phyloP scores from a whole-genome alignment of 2,797 vertebrate genomes.

The Myotis planiceps region DNA sequence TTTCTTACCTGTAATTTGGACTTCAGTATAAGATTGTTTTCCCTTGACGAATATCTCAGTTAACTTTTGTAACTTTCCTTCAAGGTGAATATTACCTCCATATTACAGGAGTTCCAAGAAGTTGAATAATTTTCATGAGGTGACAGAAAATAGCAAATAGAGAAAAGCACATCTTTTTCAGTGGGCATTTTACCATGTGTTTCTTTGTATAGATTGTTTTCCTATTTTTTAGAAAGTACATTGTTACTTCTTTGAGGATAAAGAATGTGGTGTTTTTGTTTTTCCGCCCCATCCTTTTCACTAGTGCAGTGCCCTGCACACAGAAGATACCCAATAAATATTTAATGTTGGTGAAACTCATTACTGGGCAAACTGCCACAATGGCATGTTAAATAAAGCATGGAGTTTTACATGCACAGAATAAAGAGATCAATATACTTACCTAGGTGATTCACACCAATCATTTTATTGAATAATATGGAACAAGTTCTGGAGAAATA shows the following conservation, averaged over 20 bases:
- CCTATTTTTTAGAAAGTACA: not conserved
- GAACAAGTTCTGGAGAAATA: not conserved
- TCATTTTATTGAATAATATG: not conserved
- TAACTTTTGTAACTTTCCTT: not conserved
- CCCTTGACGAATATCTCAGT: not conserved
- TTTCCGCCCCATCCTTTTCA: not conserved
- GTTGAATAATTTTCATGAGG: not conserved
- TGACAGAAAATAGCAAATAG: not conserved
- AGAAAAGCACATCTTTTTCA: not conserved
- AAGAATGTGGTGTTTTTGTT: not conserved
- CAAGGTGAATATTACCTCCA: not conserved
- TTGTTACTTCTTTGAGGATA: slow-evolving; percentile 2
- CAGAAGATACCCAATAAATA: slow-evolving; percentile 62
- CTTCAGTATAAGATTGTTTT: not conserved
- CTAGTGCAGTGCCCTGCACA: not conserved
- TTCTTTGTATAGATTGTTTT: not conserved
- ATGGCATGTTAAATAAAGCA: slow-evolving; percentile 20
- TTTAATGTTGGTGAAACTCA: slow-evolving; percentile 63
- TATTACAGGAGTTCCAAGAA: not conserved
- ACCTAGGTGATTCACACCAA: not conserved
- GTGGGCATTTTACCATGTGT: not conserved
- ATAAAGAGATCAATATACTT: not conserved
- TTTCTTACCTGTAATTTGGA: too few species aligned
- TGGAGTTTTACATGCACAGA: not conserved
- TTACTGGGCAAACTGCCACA: slow-evolving; percentile 39